phyloP scores from a whole-genome alignment of 2,797 vertebrate species.

The Malacoraja senta region DNA sequence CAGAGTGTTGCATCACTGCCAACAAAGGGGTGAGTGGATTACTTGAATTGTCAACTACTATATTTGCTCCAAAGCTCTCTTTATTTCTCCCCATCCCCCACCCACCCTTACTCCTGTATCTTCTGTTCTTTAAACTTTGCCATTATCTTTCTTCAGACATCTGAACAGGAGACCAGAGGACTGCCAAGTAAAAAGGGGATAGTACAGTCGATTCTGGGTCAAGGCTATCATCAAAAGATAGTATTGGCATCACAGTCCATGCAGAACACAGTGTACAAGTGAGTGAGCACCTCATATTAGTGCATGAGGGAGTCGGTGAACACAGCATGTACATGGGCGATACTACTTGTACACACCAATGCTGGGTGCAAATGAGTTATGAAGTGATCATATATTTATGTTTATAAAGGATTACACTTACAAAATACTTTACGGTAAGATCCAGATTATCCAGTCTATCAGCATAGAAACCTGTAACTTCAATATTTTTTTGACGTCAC shows the following conservation, averaged over 20 bases:
- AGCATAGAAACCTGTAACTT: background rate
- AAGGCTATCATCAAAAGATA: conserved; percentile 96
- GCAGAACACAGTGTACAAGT: conserved; percentile 93
- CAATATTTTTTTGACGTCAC: background rate
- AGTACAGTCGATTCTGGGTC: conserved; percentile 89
- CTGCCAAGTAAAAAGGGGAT: conserved; percentile 97
- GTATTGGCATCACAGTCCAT: conserved; percentile 90
- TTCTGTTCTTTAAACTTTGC: background rate
- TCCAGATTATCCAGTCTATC: background rate
- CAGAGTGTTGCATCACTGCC: conserved; percentile 94
- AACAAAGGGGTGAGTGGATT: conserved; percentile 78
- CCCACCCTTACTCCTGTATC: background rate
- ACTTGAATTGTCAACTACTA: background rate
- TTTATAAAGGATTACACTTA: background rate
- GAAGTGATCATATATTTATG: background rate
- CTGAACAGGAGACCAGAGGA: conserved; percentile 92
- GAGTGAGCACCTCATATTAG: conserved; percentile 45
- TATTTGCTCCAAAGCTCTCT: background rate
- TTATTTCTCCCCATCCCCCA: too few species aligned
- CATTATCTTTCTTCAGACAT: conserved; percentile 64
- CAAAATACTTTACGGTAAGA: background rate
- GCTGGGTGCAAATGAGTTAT: background rate
- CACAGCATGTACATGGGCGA: background rate
- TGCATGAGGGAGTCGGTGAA: background rate
- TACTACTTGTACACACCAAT: background rate